Evolutionary conservation across 2,888 invertebrate genomes (phyloP), one percentile per base, ranked within the genome.

Genomic region (Lasius fuliginosus): DNA sequence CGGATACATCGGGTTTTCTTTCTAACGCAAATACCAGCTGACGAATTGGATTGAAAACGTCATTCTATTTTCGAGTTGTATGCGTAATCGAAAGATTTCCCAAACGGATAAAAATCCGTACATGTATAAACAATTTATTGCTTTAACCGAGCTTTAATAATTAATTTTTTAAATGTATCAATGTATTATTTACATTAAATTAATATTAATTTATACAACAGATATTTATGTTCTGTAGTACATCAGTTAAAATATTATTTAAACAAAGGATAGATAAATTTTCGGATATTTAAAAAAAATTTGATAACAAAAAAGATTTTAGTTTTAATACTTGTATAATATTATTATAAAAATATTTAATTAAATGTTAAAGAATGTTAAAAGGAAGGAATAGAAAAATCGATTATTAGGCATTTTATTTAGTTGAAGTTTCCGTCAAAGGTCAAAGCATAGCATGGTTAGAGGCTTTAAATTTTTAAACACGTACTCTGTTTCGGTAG

Each of bases 391-490:
- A 65, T 64, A 46, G 11, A 6, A 49, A 49, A 49, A n/a, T 40
- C 9, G 36, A 27, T 65, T 65, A 36, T 27, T 27, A 23, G 27
- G 27, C 15, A 33, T 30, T 1, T 46, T 36, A 11, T 75, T 36
- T 69, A 85, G 18, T 76, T 82, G 18, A 75, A 49, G 58, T 67
- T 82, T 40, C 23, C 71, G 5, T n/a, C n/a, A 62, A 65, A 83
- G 68, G 27, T 36, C 33, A 49, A 73, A 58, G 46, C 64, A 56
- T 49, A 73, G 36, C 36, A 49, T 8, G 64, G 56, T 58, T 46
- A 76, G 40, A 5, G 42, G 40, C 12, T 40, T 46, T 83, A 71
- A 71, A 85, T 83, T 85, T 49, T 71, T 64, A 49, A 76, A 30
- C 18, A 71, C 33, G 62, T 58, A 62, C 40, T 12, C 9, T 42